Evolutionary conservation across 2,797 vertebrate genomes (phyloP).

Genomic region (Margarornis squamiger): DNA sequence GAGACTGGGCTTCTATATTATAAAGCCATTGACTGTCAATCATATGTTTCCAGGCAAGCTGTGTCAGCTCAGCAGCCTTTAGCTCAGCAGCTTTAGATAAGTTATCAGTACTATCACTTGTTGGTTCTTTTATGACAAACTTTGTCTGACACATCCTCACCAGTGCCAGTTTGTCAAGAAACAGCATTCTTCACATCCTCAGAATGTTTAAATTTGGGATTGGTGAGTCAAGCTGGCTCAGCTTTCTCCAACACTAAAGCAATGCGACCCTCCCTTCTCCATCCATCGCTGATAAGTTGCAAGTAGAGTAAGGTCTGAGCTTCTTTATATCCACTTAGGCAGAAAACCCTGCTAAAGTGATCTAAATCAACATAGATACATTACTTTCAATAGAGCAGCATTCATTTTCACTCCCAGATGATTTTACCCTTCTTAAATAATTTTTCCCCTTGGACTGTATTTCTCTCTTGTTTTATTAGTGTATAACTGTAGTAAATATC

Average conservation of each 20-base stretch:
- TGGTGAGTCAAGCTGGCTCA: background rate
- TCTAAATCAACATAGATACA: background rate
- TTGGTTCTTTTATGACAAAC: background rate
- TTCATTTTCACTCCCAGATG: background rate
- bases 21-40: background rate
- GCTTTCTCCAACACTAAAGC: background rate
- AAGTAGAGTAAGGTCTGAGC: background rate
- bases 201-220: background rate
- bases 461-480: background rate
- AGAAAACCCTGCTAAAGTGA: background rate
- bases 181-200: background rate
- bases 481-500: background rate
- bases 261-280: background rate
- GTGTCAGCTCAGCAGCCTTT: background rate
- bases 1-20: too few relatives aligned
- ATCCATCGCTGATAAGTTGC: background rate
- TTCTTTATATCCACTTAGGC: background rate
- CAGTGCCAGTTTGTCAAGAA: background rate
- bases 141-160: background rate
- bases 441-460: background rate
- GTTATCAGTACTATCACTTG: background rate
- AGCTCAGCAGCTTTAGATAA: background rate
- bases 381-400: fast-evolving
- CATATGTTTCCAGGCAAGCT: background rate
- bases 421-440: background rate